Evolutionary conservation across 2,888 invertebrate genomes (phyloP), one percentile per base, ranked within the genome.

Genomic region (Drosophila greeni): DNA sequence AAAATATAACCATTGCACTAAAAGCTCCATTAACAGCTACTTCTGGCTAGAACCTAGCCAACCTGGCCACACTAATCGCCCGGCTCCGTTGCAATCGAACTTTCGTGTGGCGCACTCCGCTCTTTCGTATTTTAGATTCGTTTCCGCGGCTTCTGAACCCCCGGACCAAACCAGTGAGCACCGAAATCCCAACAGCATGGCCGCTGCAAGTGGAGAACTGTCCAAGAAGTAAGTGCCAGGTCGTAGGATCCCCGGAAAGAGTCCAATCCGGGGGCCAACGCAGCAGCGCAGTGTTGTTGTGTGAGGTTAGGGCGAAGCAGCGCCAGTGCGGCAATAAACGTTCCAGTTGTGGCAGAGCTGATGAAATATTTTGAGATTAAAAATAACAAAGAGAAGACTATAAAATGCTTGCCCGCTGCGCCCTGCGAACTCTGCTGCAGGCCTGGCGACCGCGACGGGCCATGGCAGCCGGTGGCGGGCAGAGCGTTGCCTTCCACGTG

Each of bases 191-290:
- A 51, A 34, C 62, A 64, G 52, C 58, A 87, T 87, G 88, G 80
- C 84, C 51, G 76, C 82, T 66, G 79, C 83, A 74, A 76, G 82
- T 61, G 84, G 82, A 72, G 87, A 87, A 82, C 58, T 87, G 37
- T 87, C 87, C 24, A 87, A 87, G 74, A 87, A 87, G 87, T 87
- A 82, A 88, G 87, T 82, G 69, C n/a, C 9, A 16, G 5, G 31
- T 24, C 34, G 29, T 36, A 45, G 7, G 6, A 12, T 5, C 12
- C 11, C 34, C 31, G 11, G 11, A 9, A n/a, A 16, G 12, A 23
- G 0, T 36, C 34, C 36, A 23, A 1, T 36, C 34, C 36, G 18
- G 3, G 31, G 42, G 65, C 20, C 62, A 61, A 40, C 51, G 34
- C 23, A 64, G 65, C 49, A 42, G 8, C 2, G 45, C 45, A 6